These are phyloP conservation scores for Lophura nycthemera DNA, from an alignment of 2,113 vertebrate genomes.

Conservation along the genomic window DNA sequence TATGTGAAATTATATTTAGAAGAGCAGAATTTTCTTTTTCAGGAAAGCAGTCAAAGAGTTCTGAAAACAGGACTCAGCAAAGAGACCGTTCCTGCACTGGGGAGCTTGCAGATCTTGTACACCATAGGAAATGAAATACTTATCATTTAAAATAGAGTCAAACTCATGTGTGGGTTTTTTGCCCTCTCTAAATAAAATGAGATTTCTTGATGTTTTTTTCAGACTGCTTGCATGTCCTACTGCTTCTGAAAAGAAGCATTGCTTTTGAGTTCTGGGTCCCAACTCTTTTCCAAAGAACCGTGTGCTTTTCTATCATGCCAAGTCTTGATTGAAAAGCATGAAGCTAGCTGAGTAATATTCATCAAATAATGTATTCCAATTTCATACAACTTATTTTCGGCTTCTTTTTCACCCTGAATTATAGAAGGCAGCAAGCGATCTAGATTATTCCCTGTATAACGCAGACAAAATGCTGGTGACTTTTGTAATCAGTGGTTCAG, in stretches of 20 bases:
- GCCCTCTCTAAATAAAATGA: not conserved
- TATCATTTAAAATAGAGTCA: not conserved
- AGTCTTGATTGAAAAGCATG: not conserved
- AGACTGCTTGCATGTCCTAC: not conserved
- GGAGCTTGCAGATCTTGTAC: not conserved
- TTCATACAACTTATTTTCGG: not conserved
- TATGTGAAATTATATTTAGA: conserved; percentile 13
- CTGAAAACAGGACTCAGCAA: not conserved
- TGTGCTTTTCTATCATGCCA: not conserved
- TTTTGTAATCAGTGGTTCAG: not conserved
- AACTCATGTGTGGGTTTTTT: not conserved
- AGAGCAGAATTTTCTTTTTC: not conserved
- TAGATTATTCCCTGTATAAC: not conserved
- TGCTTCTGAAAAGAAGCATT: not conserved
- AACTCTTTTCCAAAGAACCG: not conserved
- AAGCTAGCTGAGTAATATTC: not conserved
- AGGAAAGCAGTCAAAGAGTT: not conserved
- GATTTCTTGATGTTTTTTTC: not conserved
- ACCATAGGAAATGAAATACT: not conserved
- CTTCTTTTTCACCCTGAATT: not conserved
- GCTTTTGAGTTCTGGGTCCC: not conserved
- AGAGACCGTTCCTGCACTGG: not conserved
- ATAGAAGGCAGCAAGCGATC: not conserved
- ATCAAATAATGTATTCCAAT: not conserved
- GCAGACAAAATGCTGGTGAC: not conserved